These are phyloP conservation scores for Megaceryle maxima DNA, from an alignment of 2,113 vertebrate species.

Conservation along the genomic window DNA sequence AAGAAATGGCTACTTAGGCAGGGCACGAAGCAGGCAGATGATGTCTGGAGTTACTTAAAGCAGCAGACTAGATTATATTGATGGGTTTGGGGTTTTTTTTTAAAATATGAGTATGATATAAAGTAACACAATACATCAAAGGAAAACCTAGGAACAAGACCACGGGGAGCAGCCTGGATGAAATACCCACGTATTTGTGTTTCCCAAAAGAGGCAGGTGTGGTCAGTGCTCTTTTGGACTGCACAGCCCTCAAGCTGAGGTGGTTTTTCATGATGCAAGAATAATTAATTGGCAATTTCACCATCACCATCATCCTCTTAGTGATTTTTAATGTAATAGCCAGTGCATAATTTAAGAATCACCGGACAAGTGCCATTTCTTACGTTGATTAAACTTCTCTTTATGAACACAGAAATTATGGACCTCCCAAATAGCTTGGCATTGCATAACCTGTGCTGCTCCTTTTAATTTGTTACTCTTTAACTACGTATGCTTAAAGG, in stretches of 20 bases:
- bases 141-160: neutral
- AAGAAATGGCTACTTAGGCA: neutral
- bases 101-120: neutral
- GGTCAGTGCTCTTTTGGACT: neutral
- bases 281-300: neutral
- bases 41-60: slow-evolving; percentile 38
- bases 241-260: neutral
- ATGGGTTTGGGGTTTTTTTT: neutral
- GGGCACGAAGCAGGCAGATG: neutral
- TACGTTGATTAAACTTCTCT: neutral
- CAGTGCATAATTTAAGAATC: neutral
- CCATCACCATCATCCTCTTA: neutral
- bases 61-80: neutral
- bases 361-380: neutral
- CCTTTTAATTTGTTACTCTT: slow-evolving; percentile 24
- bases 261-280: neutral
- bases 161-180: neutral
- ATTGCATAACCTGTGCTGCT: neutral
- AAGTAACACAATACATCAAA: neutral
- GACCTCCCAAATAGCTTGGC: neutral
- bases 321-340: neutral
- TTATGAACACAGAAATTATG: neutral
- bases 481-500: slow-evolving; percentile 77
- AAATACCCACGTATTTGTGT: neutral
- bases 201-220: neutral